Evolutionary conservation across 2,797 vertebrate genomes (phyloP).

Genomic region (Cottoperca gobio): DNA sequence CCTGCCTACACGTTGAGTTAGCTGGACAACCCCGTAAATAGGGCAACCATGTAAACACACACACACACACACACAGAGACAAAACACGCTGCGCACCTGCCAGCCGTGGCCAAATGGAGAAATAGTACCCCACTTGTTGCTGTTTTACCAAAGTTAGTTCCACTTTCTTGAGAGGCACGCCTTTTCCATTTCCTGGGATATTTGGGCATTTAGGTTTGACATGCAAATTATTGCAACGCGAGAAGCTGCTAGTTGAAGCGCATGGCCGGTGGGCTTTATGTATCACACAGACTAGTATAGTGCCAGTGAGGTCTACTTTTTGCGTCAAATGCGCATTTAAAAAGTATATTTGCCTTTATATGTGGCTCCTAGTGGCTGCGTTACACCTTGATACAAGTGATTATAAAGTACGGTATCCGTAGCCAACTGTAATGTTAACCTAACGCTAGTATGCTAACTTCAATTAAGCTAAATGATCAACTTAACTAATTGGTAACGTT

Average conservation of each 20-base stretch:
- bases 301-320: not conserved
- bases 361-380: not conserved
- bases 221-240: not conserved
- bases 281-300: not conserved
- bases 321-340: not conserved
- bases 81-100: slow-evolving; percentile 40
- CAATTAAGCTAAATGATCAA: too few relatives aligned
- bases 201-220: not conserved
- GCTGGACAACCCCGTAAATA: slow-evolving; percentile 12
- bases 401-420: too few relatives aligned
- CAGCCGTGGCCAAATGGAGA: not conserved
- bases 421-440: not conserved
- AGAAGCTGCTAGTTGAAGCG: not conserved
- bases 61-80: slow-evolving; percentile 31
- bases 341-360: not conserved
- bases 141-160: slow-evolving; percentile 8
- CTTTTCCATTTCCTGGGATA: not conserved
- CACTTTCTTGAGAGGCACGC: not conserved
- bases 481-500: not conserved
- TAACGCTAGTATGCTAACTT: not conserved
- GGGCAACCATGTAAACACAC: slow-evolving; percentile 5
- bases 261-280: not conserved
- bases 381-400: not conserved
- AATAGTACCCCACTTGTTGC: slow-evolving; percentile 54
- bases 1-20: not conserved